Evolutionary conservation across 2,888 invertebrate genomes (phyloP).

Genomic region (Spodoptera littoralis): DNA sequence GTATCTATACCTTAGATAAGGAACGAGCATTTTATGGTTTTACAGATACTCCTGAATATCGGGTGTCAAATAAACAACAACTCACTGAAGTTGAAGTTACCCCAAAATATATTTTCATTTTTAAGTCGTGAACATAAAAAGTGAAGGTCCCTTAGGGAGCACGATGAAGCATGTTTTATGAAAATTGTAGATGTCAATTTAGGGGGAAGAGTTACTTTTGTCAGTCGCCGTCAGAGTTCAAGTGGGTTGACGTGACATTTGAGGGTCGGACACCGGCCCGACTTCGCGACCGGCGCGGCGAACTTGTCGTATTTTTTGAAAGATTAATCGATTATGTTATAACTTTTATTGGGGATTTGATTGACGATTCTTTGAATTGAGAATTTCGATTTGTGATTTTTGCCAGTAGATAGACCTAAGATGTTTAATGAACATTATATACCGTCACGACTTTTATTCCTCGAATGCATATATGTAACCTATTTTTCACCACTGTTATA

Average conservation of each 20-base stretch:
- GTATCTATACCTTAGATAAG: conserved; percentile 16
- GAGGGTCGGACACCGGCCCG: conserved; percentile 6
- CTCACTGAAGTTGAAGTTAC: conserved; percentile 27
- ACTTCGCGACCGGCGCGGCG: conserved; percentile 6
- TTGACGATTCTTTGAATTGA: conserved; percentile 2
- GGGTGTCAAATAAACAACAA: conserved; percentile 50
- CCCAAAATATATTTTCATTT: conserved; percentile 45
- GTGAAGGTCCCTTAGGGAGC: conserved; percentile 52
- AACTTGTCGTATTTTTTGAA: conserved; percentile 25
- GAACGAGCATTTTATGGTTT: conserved; percentile 36
- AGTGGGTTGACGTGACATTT: conserved; percentile 4
- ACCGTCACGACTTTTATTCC: no score
- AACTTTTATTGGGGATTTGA: neutral
- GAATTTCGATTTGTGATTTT: neutral
- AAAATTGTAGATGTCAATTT: conserved; percentile 22
- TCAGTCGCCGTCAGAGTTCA: conserved; percentile 33
- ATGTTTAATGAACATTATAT: no score
- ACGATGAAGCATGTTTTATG: conserved; percentile 39
- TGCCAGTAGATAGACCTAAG: neutral
- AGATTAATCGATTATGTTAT: conserved; percentile 28
- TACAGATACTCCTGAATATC: conserved; percentile 44
- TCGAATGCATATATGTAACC: no score
- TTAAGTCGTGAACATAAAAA: conserved; percentile 37
- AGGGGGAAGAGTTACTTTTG: conserved; percentile 11
- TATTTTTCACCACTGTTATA: no score